Evolutionary conservation across 2,113 vertebrate genomes (phyloP).

Genomic region (Galemys pyrenaicus): DNA sequence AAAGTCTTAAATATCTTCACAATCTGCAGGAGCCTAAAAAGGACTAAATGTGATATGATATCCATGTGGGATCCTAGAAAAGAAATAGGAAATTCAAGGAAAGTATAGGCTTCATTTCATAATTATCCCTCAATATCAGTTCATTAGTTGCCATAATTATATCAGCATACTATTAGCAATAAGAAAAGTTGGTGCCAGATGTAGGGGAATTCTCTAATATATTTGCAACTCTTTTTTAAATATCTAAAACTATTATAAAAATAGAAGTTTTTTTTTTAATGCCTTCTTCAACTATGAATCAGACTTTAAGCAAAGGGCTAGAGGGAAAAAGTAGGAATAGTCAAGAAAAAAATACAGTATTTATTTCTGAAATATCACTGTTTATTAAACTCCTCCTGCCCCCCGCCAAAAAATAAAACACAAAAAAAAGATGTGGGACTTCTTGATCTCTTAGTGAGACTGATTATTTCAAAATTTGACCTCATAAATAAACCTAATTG

Average conservation of each 20-base stretch:
- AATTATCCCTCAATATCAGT: neutral
- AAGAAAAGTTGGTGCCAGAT: fast-evolving
- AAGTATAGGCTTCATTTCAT: neutral
- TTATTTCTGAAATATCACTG: constrained; percentile 47
- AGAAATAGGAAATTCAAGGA: neutral
- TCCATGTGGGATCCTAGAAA: neutral
- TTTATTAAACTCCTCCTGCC: constrained; percentile 32
- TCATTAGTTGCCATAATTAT: neutral
- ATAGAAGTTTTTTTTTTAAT: neutral
- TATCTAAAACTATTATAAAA: constrained; percentile 2
- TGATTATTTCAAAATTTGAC: constrained; percentile 31
- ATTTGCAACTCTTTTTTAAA: neutral
- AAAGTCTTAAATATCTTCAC: neutral
- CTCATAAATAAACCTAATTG: neutral
- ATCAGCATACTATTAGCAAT: neutral
- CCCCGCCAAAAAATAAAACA: neutral
- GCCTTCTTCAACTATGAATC: neutral
- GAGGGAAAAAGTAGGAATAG: neutral
- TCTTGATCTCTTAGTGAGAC: neutral
- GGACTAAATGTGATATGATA: neutral
- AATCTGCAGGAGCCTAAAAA: neutral
- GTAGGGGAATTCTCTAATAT: neutral
- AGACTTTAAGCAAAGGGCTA: neutral
- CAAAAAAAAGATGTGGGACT: neutral
- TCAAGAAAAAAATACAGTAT: constrained; percentile 13